Evolutionary conservation across 2,888 invertebrate species (phyloP).

Genomic region (Acanthococcus lagerstroemiae): DNA sequence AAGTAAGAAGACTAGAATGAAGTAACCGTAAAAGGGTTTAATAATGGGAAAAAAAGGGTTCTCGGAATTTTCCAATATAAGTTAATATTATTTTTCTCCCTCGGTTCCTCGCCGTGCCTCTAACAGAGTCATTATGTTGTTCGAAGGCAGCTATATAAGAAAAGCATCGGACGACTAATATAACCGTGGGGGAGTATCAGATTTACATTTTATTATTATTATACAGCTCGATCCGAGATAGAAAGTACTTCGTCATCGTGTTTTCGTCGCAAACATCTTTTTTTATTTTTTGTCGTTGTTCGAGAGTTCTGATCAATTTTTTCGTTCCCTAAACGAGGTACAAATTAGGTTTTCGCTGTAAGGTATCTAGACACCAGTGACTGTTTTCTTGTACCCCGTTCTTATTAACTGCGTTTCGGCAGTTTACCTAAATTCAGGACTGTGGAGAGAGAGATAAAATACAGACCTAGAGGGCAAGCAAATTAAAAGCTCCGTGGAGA

Average conservation of each 20-base stretch:
- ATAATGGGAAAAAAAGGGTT: conserved; percentile 1
- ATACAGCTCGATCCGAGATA: not conserved
- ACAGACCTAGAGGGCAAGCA: no score
- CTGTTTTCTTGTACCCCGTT: no score
- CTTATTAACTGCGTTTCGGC: no score
- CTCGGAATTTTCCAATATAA: conserved; percentile 15
- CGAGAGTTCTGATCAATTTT: not conserved
- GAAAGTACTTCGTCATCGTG: not conserved
- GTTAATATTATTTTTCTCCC: conserved; percentile 17
- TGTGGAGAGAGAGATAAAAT: no score
- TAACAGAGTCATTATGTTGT: not conserved
- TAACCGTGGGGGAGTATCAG: not conserved
- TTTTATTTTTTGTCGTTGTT: not conserved
- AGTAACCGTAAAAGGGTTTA: conserved; percentile 1
- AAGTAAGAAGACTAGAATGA: not conserved
- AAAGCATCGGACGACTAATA: not conserved
- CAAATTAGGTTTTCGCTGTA: not conserved
- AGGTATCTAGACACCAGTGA: no score
- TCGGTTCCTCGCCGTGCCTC: not conserved
- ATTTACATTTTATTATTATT: not conserved
- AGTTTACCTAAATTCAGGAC: no score
- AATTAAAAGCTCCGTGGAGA: no score
- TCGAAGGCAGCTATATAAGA: not conserved
- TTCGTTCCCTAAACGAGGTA: not conserved
- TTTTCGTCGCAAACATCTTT: not conserved